Conservation (phyloP, 2,797 vertebrate species). For the Anguilla pacifica region DNA sequence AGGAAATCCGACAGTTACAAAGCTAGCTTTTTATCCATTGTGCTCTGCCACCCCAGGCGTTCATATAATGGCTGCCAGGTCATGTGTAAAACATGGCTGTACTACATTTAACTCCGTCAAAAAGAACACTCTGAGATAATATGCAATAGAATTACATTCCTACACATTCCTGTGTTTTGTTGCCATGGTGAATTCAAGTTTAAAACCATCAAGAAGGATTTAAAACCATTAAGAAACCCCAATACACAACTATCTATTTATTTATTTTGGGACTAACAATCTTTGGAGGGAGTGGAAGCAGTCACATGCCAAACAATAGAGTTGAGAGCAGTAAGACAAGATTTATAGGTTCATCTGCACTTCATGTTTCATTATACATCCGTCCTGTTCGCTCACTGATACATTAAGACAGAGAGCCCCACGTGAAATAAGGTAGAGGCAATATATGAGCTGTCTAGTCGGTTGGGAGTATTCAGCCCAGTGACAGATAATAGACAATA, state of each 20-base stretch:
- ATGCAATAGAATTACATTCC: neutral
- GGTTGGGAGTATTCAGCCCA: conserved; percentile 28
- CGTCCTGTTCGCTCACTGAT: conserved; percentile 36
- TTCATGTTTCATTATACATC: conserved; percentile 47
- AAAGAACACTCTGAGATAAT: neutral
- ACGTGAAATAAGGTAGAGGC: conserved; percentile 30
- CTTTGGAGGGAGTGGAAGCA: conserved; percentile 27
- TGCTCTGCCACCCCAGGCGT: neutral
- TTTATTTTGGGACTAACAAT: conserved; percentile 15
- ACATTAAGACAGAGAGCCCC: conserved; percentile 47
- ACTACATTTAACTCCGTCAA: neutral
- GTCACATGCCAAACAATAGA: conserved; percentile 30
- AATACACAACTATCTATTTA: neutral
- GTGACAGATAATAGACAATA: conserved; percentile 29
- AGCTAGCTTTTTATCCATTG: neutral
- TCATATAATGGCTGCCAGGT: neutral
- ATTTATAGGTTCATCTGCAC: conserved; percentile 41
- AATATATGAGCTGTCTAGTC: conserved; percentile 28
- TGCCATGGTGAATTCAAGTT: neutral
- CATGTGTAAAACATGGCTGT: neutral
- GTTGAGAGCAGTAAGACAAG: conserved; percentile 19
- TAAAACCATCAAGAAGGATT: conserved; percentile 4
- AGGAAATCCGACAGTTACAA: too few species aligned
- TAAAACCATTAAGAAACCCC: neutral
- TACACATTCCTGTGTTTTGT: neutral